phyloP scores from a whole-genome alignment of 2,113 vertebrate species.

The Limanda limanda region DNA sequence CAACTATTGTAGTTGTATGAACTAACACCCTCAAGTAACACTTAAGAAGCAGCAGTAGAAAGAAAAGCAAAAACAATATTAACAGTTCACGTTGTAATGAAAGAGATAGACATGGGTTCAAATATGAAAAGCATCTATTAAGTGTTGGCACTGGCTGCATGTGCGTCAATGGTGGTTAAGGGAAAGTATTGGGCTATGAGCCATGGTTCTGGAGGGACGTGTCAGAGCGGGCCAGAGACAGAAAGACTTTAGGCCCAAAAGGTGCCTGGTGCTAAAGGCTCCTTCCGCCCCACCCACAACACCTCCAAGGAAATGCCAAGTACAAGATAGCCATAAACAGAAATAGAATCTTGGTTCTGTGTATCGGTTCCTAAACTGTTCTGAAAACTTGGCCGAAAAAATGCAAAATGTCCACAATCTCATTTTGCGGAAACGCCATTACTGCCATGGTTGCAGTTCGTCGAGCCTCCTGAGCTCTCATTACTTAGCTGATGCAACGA shows the following conservation, averaged over 20 bases:
- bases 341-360: not conserved
- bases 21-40: slow-evolving; percentile 58
- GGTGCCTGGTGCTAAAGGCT: slow-evolving; percentile 54
- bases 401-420: not conserved
- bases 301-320: slow-evolving; percentile 9
- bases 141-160: slow-evolving; percentile 70
- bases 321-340: not conserved
- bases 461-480: too few relatives aligned
- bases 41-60: slow-evolving; percentile 58
- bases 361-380: not conserved
- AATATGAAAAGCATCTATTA: slow-evolving; percentile 80
- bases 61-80: slow-evolving; percentile 25
- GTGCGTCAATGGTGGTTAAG: slow-evolving; percentile 80
- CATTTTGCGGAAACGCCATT: not conserved
- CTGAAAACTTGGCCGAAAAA: not conserved
- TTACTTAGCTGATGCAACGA: too few relatives aligned
- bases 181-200: slow-evolving; percentile 72
- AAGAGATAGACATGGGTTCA: slow-evolving; percentile 67
- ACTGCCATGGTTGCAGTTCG: not conserved
- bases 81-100: slow-evolving; percentile 71
- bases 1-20: slow-evolving; percentile 49
- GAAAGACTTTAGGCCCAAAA: slow-evolving; percentile 52
- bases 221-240: slow-evolving; percentile 70
- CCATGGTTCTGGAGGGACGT: slow-evolving; percentile 74
- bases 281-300: slow-evolving; percentile 39